phyloP scores from a whole-genome alignment of 2,888 invertebrate genomes.

The Cheilosia vernalis region DNA sequence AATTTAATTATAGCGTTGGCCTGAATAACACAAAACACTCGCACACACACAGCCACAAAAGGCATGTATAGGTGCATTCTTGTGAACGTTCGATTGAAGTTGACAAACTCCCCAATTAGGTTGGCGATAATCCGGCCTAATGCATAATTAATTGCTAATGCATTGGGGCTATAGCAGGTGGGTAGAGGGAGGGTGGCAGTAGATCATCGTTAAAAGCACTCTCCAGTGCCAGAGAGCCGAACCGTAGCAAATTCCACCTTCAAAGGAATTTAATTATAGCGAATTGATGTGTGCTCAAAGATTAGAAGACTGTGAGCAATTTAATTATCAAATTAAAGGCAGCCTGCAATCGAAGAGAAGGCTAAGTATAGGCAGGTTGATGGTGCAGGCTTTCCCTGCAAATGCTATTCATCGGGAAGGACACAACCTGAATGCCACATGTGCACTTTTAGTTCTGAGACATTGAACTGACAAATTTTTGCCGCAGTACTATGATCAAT shows the following conservation, averaged over 20 bases:
- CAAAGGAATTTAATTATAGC: slow-evolving; percentile 47
- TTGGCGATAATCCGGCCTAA: slow-evolving; percentile 35
- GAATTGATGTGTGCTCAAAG: slow-evolving; percentile 14
- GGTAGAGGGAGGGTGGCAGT: too few species aligned
- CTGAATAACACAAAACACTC: slow-evolving; percentile 7
- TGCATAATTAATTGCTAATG: slow-evolving; percentile 55
- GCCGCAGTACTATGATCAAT: too few species aligned
- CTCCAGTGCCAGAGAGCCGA: slow-evolving; percentile 1
- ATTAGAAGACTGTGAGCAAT: slow-evolving; percentile 24
- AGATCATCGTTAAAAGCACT: slow-evolving; percentile 29
- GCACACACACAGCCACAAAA: slow-evolving; percentile 1
- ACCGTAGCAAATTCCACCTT: not conserved
- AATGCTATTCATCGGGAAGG: not conserved
- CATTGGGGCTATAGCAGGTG: slow-evolving; percentile 10
- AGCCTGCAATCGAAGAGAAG: not conserved
- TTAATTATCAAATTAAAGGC: slow-evolving; percentile 27
- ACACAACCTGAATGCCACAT: not conserved
- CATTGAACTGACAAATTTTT: not conserved
- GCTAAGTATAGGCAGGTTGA: not conserved
- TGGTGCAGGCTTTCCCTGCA: not conserved
- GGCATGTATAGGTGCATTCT: slow-evolving; percentile 32
- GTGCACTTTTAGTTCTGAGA: too few species aligned
- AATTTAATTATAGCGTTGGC: slow-evolving; percentile 50
- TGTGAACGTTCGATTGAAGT: slow-evolving; percentile 38
- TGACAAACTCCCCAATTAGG: slow-evolving; percentile 52